Percentiles rank a stretch among this genome's conserved stretches.
phyloP scores from a whole-genome alignment of 2,888 invertebrate species.

The Lampropteryx suffumata region DNA sequence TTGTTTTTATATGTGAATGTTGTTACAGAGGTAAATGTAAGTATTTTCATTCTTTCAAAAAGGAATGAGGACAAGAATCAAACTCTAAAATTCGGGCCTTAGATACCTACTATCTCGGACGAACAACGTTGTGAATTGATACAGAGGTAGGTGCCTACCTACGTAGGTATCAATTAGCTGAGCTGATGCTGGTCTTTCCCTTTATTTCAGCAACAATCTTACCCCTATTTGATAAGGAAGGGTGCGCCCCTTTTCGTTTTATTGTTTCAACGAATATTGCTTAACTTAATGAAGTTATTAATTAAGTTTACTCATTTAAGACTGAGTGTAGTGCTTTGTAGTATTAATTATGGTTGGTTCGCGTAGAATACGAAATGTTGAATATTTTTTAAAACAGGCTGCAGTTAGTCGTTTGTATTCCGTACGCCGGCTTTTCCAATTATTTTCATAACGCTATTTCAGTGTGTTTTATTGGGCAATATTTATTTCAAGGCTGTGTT shows the following conservation, averaged over 20 bases:
- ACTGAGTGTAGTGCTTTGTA: constrained; percentile 43
- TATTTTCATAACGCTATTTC: background rate
- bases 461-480: no score
- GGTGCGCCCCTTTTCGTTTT: constrained; percentile 50
- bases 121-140: no score
- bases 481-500: no score
- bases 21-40: no score
- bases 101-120: no score
- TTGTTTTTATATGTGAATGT: no score
- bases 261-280: constrained; percentile 60
- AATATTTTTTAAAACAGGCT: constrained; percentile 13
- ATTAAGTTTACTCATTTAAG: constrained; percentile 56
- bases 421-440: background rate
- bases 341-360: constrained; percentile 48
- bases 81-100: no score
- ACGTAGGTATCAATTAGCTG: no score
- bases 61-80: no score
- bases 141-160: no score
- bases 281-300: constrained; percentile 65
- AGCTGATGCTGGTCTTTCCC: constrained; percentile 5
- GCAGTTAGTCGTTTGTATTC: constrained; percentile 3
- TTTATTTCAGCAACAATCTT: constrained; percentile 22
- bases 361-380: constrained; percentile 44
- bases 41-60: no score
- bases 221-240: constrained; percentile 35